phyloP scores from a whole-genome alignment of 2,797 vertebrate species.

The Schizopygopsis pylzovi region DNA sequence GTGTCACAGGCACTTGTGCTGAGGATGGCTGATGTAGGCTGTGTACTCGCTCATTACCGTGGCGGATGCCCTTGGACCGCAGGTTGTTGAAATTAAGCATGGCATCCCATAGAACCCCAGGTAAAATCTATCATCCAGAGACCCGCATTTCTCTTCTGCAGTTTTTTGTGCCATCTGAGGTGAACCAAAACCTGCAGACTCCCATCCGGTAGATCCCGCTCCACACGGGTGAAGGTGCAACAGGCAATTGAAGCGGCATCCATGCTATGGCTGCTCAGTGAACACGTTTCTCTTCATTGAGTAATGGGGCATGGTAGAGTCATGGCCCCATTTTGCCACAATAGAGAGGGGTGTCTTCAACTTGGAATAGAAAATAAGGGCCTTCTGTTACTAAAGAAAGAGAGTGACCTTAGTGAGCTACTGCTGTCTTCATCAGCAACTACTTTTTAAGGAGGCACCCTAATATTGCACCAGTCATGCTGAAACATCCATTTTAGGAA shows the following conservation, averaged over 20 bases:
- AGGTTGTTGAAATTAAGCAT: too few species aligned
- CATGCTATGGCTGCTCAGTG: slow-evolving; percentile 57
- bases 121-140: too few species aligned
- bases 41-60: slow-evolving; percentile 48
- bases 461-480: background rate
- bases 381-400: slow-evolving; percentile 52
- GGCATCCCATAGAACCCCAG: too few species aligned
- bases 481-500: background rate
- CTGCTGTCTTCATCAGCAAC: background rate
- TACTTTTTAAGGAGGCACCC: background rate
- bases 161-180: background rate
- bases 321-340: slow-evolving; percentile 66
- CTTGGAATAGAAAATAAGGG: slow-evolving; percentile 63
- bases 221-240: background rate
- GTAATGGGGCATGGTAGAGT: slow-evolving; percentile 78
- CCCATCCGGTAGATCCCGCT: background rate
- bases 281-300: slow-evolving; percentile 75
- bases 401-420: slow-evolving; percentile 45
- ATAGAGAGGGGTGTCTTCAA: slow-evolving; percentile 69
- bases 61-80: slow-evolving; percentile 45
- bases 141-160: too few species aligned
- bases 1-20: slow-evolving; percentile 51
- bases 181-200: slow-evolving; percentile 15
- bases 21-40: slow-evolving; percentile 49
- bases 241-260: background rate